Evolutionary conservation across 2,113 vertebrate genomes (phyloP).

Genomic region (Myiopsitta monachus): DNA sequence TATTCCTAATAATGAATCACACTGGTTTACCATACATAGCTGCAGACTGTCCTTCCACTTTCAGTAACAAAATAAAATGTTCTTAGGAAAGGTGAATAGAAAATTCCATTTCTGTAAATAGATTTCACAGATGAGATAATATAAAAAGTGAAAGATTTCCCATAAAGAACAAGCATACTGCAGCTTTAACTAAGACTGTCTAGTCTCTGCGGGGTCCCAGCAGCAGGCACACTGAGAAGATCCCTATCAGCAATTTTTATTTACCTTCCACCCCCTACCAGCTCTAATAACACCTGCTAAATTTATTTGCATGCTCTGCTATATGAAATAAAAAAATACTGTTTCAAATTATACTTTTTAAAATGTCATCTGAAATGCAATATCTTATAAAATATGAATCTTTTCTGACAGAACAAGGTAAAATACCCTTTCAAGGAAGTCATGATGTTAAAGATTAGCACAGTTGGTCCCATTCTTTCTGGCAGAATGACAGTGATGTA

Average conservation of each 20-base stretch:
- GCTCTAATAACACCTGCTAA: constrained; percentile 40
- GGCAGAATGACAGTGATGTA: not conserved
- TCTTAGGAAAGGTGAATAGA: not conserved
- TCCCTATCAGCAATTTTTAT: constrained; percentile 34
- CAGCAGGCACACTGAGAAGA: not conserved
- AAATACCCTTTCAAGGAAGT: not conserved
- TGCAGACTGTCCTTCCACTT: not conserved
- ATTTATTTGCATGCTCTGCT: not conserved
- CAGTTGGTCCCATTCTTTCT: not conserved
- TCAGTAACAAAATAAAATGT: not conserved
- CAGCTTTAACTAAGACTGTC: not conserved
- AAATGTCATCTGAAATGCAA: not conserved
- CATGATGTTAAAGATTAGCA: not conserved
- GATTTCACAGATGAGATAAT: constrained; percentile 20
- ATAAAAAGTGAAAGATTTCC: not conserved
- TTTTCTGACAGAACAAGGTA: not conserved
- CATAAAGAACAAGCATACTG: not conserved
- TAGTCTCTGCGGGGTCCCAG: constrained; percentile 19
- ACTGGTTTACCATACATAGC: not conserved
- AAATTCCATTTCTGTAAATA: constrained; percentile 14
- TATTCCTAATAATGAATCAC: not conserved
- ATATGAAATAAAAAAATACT: not conserved
- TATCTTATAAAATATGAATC: not conserved
- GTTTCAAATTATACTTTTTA: not conserved
- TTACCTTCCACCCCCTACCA: not conserved